Evolutionary conservation across 30 jellyfish, hydroid and myxozoan species (phyloP), one percentile per base, ranked within the genome.

Genomic region (Morbakka virulenta): DNA sequence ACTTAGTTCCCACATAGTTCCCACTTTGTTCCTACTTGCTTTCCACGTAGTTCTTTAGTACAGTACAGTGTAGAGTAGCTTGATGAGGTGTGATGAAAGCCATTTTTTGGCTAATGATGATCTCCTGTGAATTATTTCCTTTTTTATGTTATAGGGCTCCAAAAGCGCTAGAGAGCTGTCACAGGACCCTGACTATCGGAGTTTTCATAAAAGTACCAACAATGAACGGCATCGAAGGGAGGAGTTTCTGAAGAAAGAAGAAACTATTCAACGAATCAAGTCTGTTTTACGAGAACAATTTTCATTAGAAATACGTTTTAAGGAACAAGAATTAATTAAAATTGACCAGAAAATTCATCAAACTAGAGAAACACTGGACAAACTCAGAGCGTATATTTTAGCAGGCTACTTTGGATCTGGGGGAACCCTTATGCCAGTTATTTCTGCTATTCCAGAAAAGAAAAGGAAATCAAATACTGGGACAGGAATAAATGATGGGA

Each of bases 401-500:
- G 98, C 98, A 0, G 79, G 92, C 36, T 92, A 92, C 63, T 92
- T 53, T 77, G 98, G 98, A 2, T 70, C 89, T 26, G 88, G 78
- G 50, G 96, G 78, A 32, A 67, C 47, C 36, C 26, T 85, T 28
- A 32, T 84, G 23, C 86, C 83, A 52, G 94, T 86, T 12, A 62
- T 41, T 41, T 41, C 57, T 17, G 17, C 57, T 17, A 41, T 41
- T 6, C 57, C 57, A 6, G 24, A 61, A 72, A 71, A 77, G 52
- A 75, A 86, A 21, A 64, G 25, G 28, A 36, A 20, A 72, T 1
- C 12, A 28, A 13, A 70, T 27, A 28, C 78, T 26, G 1, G 25
- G 14, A 50, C 26, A 4, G 57, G 57, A n/a, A n/a, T 24, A 2
- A 1, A 3, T 12, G 67, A 51, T 1, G 81, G 14, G 17, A 25